Evolutionary conservation across 2,797 vertebrate genomes (phyloP), one percentile per base, ranked within the genome.

Genomic region (Nannoperca australis): DNA sequence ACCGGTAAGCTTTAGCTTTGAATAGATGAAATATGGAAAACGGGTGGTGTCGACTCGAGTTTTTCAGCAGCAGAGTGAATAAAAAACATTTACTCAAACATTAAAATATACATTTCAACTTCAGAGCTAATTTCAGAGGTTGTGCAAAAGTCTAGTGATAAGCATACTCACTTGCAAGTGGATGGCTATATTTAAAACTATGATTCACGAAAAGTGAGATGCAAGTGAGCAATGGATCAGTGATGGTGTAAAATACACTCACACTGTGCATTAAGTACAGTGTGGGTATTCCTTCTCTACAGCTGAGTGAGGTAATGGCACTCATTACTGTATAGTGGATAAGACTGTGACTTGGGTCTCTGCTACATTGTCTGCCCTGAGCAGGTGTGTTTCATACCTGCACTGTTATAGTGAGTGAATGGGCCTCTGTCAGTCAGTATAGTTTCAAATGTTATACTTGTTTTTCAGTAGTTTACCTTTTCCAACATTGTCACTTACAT

Each of bases 301-400:
- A 89, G 82, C 76, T 67, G 86, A 90, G 86, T 83, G 85, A 89
- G 76, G 86, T 86, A 84, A 82, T 73, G 12, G 50, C 79, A 87
- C 88, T 89, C 86, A 70, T 78, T 73, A 85, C 85, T 83, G 73
- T 89, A 78, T 76, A 77, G 82, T 86, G 79, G 77, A 81, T 82
- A 85, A 71, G 84, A 87, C 74, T 88, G 81, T 88, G 84, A 93
- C 84, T 93, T 88, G 90, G 84, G 86, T 92, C 84, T 95, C 91
- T 95, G 95, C 95, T 96, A 96, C 95, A 96, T 96, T 91, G 85
- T 93, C 91, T 94, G 91, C 93, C 85, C 92, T 89, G 84, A 93
- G 85, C 92, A 93, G 90, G 89, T 92, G 79, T 89, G 85, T 89
- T 88, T 78, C 71, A 71, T 87, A 92, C 86, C 88, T 88, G 87